Evolutionary conservation across 2,888 invertebrate species (phyloP).

Genomic region (Nematopogon swammerdamellus): DNA sequence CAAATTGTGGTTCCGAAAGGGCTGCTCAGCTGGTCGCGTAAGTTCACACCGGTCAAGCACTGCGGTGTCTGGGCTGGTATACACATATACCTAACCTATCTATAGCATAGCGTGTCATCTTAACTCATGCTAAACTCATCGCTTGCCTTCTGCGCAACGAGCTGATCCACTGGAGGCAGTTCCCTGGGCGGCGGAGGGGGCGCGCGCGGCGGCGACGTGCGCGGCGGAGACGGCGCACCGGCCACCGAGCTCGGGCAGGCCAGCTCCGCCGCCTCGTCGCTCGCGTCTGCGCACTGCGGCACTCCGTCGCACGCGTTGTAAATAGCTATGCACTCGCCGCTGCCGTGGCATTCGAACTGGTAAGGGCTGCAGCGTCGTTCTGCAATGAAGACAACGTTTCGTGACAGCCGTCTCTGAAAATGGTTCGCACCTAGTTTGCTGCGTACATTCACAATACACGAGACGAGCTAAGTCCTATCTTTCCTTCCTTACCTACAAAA

Average conservation of each 20-base stretch:
- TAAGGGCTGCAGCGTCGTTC: constrained; percentile 70
- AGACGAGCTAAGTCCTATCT: constrained; percentile 6
- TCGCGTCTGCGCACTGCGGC: constrained; percentile 86
- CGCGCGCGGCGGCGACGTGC: constrained; percentile 14
- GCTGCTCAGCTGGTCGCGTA: too few relatives aligned
- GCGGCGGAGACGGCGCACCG: constrained; percentile 27
- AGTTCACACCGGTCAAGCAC: too few relatives aligned
- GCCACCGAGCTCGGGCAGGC: constrained; percentile 61
- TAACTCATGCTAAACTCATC: too few relatives aligned
- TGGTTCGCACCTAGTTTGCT: too few relatives aligned
- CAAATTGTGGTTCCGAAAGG: too few relatives aligned
- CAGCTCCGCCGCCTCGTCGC: constrained; percentile 86
- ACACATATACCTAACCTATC: too few relatives aligned
- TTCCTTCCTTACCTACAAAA: too few relatives aligned
- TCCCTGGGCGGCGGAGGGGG: constrained; percentile 5
- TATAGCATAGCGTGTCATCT: too few relatives aligned
- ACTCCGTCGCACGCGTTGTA: constrained; percentile 96
- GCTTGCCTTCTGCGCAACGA: constrained; percentile 9
- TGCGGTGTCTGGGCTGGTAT: too few relatives aligned
- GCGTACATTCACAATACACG: background rate
- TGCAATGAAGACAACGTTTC: too few relatives aligned
- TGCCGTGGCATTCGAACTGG: constrained; percentile 84
- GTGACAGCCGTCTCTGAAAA: background rate
- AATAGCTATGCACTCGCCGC: constrained; percentile 88
- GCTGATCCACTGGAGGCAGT: background rate